Conservation (phyloP, 2,113 vertebrate genomes). For the Charadrius vociferus region DNA sequence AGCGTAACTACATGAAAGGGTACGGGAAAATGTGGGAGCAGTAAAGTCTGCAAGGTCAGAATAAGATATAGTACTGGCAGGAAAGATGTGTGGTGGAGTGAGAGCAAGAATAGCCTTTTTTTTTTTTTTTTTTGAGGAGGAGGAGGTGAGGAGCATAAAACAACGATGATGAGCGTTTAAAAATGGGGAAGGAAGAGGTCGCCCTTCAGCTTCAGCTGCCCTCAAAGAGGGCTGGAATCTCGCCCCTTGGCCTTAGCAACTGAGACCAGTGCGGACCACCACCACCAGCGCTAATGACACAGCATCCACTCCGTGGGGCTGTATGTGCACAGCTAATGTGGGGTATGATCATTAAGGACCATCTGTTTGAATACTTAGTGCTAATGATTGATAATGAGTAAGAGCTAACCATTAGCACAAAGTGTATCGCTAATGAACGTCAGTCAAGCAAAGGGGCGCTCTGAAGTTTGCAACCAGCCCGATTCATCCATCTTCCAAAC, state of each 20-base stretch:
- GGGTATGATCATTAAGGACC: not conserved
- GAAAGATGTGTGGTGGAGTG: not conserved
- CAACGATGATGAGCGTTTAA: not conserved
- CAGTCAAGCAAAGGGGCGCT: not conserved
- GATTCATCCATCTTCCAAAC: not conserved
- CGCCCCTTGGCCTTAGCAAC: accelerated
- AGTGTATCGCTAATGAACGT: not conserved
- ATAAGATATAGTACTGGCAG: not conserved
- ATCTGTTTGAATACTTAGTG: not conserved
- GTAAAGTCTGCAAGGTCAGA: not conserved
- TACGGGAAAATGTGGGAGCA: not conserved
- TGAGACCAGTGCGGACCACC: not conserved
- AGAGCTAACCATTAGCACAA: not conserved
- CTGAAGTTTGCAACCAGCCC: not conserved
- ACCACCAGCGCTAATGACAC: not conserved
- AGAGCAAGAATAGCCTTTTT: not conserved
- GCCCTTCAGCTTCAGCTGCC: not conserved
- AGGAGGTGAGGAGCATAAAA: not conserved
- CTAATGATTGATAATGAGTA: not conserved
- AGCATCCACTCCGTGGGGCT: accelerated
- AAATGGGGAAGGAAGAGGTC: not conserved
- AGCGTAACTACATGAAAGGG: accelerated
- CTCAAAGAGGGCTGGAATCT: not conserved
- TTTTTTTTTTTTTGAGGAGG: not conserved
- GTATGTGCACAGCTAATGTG: accelerated